Base-by-base conservation (phyloP, 2,797 vertebrate species). In the Yasuhikotakia modesta region DNA sequence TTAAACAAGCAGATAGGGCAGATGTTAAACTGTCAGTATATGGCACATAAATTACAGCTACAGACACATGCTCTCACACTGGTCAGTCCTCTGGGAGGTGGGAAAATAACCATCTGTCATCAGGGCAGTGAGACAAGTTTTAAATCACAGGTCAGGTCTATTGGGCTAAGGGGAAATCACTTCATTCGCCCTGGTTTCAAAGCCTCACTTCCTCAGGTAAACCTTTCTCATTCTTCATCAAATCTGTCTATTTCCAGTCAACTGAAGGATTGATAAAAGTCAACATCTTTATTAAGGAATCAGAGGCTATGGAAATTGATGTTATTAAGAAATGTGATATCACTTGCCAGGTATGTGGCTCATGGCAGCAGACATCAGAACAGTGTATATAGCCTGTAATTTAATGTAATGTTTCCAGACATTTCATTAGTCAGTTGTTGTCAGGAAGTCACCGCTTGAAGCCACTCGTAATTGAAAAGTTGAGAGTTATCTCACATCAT, bases 141-240 rank as follows among this genome's bases (percentile, higher is more conserved):
- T 73, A 77, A 83, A 83, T 81, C 65, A 83, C 65, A 39, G n/a
- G 27, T 52, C 32, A 66, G 30, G 60, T 78, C 76, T 48, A 52
- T 58, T 19, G 45, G 27, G 16, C 50, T 19, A 43, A 12, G 17
- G 45, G 69, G 43, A 74, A 78, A 55, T 24, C 0, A 35, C 52
- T 55, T 53, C 1, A 19, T 57, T 64, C 21, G 16, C 58, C 30
- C 70, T 19, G n/a, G n/a, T 43, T 3, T 50, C 58, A 71, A 30
- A 53, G 60, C 30, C 16, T 10, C 57, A 39, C 53, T 24, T 64
- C 32, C 14, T 52, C 12, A 39, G 45, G 30, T 24, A 63, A 74
- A 73, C 17, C 19, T 53, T 52, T 46, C 19, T 21, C 39, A 35
- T 55, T 50, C 22, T n/a, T 67, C 63, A 70, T 66, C 64, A 78